Evolutionary conservation across 2,113 vertebrate genomes (phyloP).

Genomic region (Pluvianellus socialis): DNA sequence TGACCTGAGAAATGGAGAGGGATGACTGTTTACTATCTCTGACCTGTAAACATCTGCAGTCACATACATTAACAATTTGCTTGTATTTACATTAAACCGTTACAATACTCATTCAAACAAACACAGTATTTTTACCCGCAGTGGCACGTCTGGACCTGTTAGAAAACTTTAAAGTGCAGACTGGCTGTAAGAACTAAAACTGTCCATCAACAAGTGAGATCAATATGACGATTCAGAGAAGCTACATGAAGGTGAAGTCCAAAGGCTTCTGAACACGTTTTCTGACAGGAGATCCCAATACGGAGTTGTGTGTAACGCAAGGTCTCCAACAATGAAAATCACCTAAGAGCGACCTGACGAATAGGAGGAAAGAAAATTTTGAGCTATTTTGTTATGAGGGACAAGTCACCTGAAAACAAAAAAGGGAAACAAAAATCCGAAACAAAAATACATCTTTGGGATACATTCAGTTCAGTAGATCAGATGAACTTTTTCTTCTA

Average conservation of each 20-base stretch:
- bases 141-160: not conserved
- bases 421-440: not conserved
- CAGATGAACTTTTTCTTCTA: not conserved
- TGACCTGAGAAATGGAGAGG: not conserved
- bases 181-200: not conserved
- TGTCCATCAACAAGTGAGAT: not conserved
- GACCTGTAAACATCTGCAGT: not conserved
- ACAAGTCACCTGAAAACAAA: not conserved
- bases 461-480: not conserved
- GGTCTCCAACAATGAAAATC: not conserved
- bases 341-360: not conserved
- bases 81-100: not conserved
- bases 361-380: not conserved
- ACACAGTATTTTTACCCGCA: not conserved
- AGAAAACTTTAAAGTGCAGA: not conserved
- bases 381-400: not conserved
- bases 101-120: not conserved
- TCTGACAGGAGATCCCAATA: not conserved
- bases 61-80: not conserved
- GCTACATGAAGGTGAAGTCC: slow-evolving; percentile 3
- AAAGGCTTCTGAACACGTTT: not conserved
- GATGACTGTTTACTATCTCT: not conserved
- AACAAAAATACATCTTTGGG: not conserved
- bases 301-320: not conserved
- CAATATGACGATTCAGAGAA: not conserved